A percentile compares a stretch with the other conserved stretches of the same genome.
These are phyloP conservation scores for Gastrophryne carolinensis DNA, from an alignment of 2,797 vertebrate genomes.

Conservation along the genomic window DNA sequence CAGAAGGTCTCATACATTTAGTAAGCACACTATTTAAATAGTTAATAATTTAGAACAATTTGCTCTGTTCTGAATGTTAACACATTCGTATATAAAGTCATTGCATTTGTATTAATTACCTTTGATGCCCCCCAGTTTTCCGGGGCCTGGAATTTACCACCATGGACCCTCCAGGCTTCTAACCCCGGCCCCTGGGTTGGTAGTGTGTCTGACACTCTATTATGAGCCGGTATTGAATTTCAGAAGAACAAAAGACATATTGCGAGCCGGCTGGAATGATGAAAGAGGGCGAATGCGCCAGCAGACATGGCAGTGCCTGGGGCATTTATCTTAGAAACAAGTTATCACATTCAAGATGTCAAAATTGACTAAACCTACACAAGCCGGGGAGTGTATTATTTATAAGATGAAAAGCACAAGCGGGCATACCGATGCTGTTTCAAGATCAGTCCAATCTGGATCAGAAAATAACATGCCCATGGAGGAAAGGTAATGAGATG, in stretches of 20 bases:
- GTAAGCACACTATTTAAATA: too few relatives aligned
- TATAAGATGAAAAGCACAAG: slow-evolving; percentile 48
- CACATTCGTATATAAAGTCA: neutral
- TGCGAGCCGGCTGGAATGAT: slow-evolving; percentile 40
- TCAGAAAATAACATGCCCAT: slow-evolving; percentile 45
- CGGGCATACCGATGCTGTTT: slow-evolving; percentile 34
- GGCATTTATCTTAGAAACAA: slow-evolving; percentile 51
- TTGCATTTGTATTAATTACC: neutral
- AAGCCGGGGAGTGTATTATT: slow-evolving; percentile 45
- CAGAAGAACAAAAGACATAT: slow-evolving; percentile 36
- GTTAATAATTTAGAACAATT: neutral
- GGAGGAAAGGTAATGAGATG: slow-evolving; percentile 39
- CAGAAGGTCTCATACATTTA: too few relatives aligned
- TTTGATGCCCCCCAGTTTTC: neutral
- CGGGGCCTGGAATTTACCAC: neutral
- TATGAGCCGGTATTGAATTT: accelerated
- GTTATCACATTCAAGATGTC: slow-evolving; percentile 52
- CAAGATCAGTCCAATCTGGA: slow-evolving; percentile 43
- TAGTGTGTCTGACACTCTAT: neutral
- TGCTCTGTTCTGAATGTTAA: neutral
- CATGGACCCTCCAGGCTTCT: neutral
- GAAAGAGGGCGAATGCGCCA: slow-evolving; percentile 29
- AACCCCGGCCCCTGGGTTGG: neutral
- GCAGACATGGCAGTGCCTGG: slow-evolving; percentile 37
- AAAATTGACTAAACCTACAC: slow-evolving; percentile 48